These are phyloP conservation scores for Calliphora vicina DNA, from an alignment of 1,140 invertebrate species.

Conservation along the genomic window DNA sequence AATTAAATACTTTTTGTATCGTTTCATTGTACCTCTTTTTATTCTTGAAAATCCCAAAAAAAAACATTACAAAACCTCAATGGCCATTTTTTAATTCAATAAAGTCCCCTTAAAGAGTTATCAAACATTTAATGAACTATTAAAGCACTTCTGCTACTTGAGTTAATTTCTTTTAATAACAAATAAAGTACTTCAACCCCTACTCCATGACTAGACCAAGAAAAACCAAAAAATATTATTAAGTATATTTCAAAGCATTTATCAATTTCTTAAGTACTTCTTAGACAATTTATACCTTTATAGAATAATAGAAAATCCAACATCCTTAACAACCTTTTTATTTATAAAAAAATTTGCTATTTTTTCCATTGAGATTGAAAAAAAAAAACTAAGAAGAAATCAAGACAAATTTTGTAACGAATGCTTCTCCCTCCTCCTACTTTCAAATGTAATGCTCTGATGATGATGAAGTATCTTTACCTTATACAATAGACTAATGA, in stretches of 20 bases:
- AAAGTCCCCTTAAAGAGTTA: too few relatives aligned
- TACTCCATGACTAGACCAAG: neutral
- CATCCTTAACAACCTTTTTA: neutral
- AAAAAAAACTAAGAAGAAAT: neutral
- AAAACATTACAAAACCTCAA: too few relatives aligned
- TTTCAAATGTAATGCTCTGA: neutral
- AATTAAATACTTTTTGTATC: too few relatives aligned
- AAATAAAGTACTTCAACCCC: too few relatives aligned
- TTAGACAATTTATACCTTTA: neutral
- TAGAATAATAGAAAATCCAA: neutral
- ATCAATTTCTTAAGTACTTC: neutral
- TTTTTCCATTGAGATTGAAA: neutral
- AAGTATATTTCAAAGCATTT: neutral
- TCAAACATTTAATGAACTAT: too few relatives aligned
- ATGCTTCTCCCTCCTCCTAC: neutral
- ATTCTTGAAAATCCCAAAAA: too few relatives aligned
- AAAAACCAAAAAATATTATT: neutral
- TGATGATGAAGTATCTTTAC: neutral
- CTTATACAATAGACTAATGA: neutral
- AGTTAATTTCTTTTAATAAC: neutral
- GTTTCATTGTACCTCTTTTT: too few relatives aligned
- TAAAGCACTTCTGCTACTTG: neutral
- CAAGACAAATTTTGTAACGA: neutral
- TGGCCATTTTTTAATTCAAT: too few relatives aligned
- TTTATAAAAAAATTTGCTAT: too few relatives aligned